Percentiles rank a stretch among this genome's conserved stretches.
Conservation (phyloP, 2,797 vertebrate species). For the Argya squamiceps region DNA sequence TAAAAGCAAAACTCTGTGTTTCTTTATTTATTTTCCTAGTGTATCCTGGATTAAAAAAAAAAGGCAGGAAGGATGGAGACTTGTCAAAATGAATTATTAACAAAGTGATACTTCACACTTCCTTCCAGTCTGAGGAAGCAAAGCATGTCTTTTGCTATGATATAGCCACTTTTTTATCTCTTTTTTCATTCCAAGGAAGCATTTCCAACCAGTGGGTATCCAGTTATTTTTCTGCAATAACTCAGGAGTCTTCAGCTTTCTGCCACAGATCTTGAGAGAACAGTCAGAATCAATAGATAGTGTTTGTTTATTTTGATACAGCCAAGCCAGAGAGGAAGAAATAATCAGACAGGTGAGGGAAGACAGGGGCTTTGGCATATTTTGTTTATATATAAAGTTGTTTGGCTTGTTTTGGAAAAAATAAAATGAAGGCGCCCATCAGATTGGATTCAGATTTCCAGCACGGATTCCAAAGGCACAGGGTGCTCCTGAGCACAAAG, state of each 20-base stretch:
- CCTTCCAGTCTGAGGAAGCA: not conserved
- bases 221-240: not conserved
- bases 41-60: not conserved
- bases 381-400: not conserved
- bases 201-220: not conserved
- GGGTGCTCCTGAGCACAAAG: not conserved
- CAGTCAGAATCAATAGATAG: not conserved
- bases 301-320: constrained; percentile 31
- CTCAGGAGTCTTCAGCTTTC: not conserved
- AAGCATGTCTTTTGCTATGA: not conserved
- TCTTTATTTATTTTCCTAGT: not conserved
- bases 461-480: not conserved
- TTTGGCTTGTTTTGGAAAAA: not conserved
- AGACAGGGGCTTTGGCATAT: not conserved
- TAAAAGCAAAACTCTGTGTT: not conserved
- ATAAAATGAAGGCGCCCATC: not conserved
- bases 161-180: not conserved
- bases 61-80: not conserved
- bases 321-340: not conserved
- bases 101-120: not conserved
- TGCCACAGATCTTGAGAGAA: constrained; percentile 16
- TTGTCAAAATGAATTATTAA: not conserved
- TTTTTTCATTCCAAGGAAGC: not conserved
- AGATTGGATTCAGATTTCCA: not conserved
- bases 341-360: constrained; percentile 8